phyloP scores from a whole-genome alignment of 1,140 invertebrate genomes.

The Chrysoperla carnea region DNA sequence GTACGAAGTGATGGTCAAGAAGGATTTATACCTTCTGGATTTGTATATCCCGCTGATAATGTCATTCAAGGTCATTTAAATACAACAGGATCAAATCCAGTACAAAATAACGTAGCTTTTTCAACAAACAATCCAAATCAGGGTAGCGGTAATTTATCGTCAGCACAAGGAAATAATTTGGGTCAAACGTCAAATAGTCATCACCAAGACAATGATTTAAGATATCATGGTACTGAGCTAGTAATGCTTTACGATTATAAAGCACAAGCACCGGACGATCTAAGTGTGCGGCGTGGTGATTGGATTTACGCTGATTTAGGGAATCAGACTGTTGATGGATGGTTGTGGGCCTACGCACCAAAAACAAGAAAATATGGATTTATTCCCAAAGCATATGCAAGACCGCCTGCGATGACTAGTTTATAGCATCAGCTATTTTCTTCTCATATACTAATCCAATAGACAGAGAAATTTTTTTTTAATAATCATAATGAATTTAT shows the following conservation, averaged over 20 bases:
- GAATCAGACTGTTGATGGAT: conserved; percentile 85
- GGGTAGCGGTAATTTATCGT: conserved; percentile 1
- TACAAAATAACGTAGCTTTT: conserved; percentile 8
- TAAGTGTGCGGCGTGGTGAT: conserved; percentile 75
- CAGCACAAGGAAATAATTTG: neutral
- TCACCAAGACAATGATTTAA: conserved; percentile 29
- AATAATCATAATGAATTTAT: no score
- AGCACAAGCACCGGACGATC: conserved; percentile 80
- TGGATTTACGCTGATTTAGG: conserved; percentile 88
- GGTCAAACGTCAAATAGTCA: neutral
- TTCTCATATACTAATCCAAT: no score
- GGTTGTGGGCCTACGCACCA: conserved; percentile 88
- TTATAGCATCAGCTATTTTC: conserved; percentile 26
- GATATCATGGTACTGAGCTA: conserved; percentile 72
- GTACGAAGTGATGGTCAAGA: conserved; percentile 80
- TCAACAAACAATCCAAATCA: neutral
- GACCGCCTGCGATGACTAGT: conserved; percentile 82
- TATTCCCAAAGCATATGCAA: conserved; percentile 84
- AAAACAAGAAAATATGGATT: conserved; percentile 87
- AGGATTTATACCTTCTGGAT: conserved; percentile 90
- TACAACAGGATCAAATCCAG: neutral
- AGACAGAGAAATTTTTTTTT: no score
- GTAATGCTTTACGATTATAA: conserved; percentile 92
- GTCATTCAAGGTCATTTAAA: conserved; percentile 48
- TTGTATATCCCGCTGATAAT: conserved; percentile 75